Evolutionary conservation across 2,888 invertebrate species (phyloP).

Genomic region (Tenodera sinensis): DNA sequence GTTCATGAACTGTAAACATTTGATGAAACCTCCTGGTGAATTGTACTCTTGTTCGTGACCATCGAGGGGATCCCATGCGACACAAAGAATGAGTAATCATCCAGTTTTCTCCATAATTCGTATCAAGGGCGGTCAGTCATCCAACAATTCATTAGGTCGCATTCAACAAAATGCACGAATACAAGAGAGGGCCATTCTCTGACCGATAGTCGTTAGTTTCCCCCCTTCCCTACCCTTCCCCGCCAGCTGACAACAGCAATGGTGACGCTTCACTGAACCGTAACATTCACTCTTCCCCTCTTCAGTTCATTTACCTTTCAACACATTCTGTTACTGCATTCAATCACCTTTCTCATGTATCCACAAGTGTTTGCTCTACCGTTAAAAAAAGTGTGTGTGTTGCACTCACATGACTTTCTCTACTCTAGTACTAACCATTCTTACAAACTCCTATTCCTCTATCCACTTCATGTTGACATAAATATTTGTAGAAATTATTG

Average conservation of each 20-base stretch:
- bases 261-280: background rate
- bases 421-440: no score
- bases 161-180: background rate
- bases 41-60: background rate
- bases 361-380: no score
- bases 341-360: background rate
- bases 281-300: background rate
- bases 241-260: background rate
- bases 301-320: background rate
- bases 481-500: no score
- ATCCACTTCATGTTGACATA: no score
- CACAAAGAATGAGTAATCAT: background rate
- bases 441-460: no score
- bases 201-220: background rate
- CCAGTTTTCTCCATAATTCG: background rate
- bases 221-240: background rate
- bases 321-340: background rate
- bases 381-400: no score
- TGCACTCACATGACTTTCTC: no score
- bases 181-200: background rate
- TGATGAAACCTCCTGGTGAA: background rate
- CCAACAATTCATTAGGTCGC: background rate
- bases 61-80: background rate
- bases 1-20: background rate
- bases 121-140: background rate